Percentiles rank a stretch among this genome's conserved stretches.
Conservation (phyloP, 2,888 invertebrate species). For the Phanerotoma sp. region DNA sequence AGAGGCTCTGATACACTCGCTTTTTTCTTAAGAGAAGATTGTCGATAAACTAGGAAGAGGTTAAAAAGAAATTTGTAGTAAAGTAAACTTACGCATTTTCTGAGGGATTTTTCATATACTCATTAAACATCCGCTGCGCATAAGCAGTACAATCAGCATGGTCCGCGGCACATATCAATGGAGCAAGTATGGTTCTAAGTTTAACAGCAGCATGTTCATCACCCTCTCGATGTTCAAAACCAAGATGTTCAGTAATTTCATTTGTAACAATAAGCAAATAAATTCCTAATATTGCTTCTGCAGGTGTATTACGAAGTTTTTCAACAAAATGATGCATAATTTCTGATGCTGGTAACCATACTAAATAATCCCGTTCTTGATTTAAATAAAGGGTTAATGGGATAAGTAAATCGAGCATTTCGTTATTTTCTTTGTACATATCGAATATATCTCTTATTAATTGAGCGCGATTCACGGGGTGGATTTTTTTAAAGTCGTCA, state of each 20-base stretch:
- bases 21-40: too few relatives aligned
- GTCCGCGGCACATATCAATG: not conserved
- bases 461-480: slow-evolving; percentile 71
- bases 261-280: slow-evolving; percentile 43
- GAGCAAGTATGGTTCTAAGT: slow-evolving; percentile 36
- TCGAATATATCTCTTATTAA: slow-evolving; percentile 73
- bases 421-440: slow-evolving; percentile 57
- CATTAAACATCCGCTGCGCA: not conserved
- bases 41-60: too few relatives aligned
- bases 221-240: slow-evolving; percentile 37
- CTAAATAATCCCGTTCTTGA: slow-evolving; percentile 66
- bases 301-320: not conserved
- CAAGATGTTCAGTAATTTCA: slow-evolving; percentile 40
- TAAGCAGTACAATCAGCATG: not conserved
- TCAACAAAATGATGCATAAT: not conserved
- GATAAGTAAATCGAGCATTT: slow-evolving; percentile 55
- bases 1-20: too few relatives aligned
- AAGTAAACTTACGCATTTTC: not conserved
- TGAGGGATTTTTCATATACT: not conserved
- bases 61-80: too few relatives aligned
- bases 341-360: slow-evolving; percentile 64
- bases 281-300: slow-evolving; percentile 31
- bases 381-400: slow-evolving; percentile 63
- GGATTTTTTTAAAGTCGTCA: slow-evolving; percentile 59
- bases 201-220: slow-evolving; percentile 43